Conservation (phyloP, 2,797 vertebrate species). For the Malurus leucopterus region DNA sequence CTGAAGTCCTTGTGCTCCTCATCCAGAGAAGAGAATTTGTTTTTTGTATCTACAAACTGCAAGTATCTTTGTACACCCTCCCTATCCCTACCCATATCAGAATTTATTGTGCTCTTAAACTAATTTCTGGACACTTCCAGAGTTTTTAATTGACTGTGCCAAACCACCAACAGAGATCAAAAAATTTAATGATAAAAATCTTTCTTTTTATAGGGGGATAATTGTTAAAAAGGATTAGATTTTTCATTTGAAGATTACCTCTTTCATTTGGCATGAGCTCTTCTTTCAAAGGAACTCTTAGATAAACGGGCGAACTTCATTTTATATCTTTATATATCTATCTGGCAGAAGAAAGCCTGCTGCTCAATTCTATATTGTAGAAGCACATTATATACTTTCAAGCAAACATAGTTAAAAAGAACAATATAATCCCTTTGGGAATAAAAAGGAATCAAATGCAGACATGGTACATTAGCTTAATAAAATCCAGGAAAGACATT, state of each 20-base stretch:
- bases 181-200: not conserved
- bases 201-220: not conserved
- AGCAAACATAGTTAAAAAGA: slow-evolving; percentile 2
- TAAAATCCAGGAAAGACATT: slow-evolving; percentile 32
- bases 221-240: not conserved
- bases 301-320: not conserved
- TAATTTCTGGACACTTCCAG: not conserved
- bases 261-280: not conserved
- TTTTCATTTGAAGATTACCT: not conserved
- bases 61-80: not conserved
- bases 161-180: not conserved
- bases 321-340: not conserved
- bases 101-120: not conserved
- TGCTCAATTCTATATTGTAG: not conserved
- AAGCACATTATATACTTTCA: not conserved
- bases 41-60: not conserved
- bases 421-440: not conserved
- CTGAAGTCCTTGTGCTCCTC: not conserved
- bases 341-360: not conserved
- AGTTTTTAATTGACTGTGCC: not conserved
- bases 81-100: not conserved
- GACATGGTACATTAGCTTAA: slow-evolving; percentile 45
- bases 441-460: slow-evolving; percentile 19
- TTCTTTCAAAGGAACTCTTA: not conserved
- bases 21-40: not conserved